Evolutionary conservation across 2,113 vertebrate species (phyloP), one percentile per base, ranked within the genome.

Genomic region (Empidonax traillii): DNA sequence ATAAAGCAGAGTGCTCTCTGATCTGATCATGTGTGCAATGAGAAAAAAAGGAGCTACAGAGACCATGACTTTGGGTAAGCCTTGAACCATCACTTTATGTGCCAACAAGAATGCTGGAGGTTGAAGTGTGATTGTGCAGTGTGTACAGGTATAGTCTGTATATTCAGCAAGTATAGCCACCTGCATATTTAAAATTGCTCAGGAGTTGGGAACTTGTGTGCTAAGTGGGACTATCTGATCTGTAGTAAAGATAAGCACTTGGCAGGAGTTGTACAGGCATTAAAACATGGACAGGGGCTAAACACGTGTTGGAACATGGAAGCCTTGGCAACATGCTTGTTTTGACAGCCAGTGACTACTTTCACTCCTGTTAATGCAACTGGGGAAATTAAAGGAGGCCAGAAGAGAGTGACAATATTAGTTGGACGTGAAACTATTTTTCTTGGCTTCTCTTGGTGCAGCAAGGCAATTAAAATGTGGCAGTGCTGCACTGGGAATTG

Each of bases 371-470:
- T 33, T 90, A 73, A 55, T n/a, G 18, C 55, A 86, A 56, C 23
- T 43, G 51, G 22, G 25, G 68, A 91, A 59, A 43, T 55, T 73
- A 76, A 58, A 74, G 55, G 58, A 90, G 28, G 71, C 43, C 77
- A 79, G 67, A 56, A 74, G 71, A 76, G 41, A 61, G 58, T 41
- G 46, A 67, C 78, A 73, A 22, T 92, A 56, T 86, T 89, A 89
- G 33, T 33, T 80, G 81, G 92, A 80, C 93, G 76, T 83, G 46
- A 88, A 80, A 59, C 55, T 8, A 4, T 90, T 95, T 97, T 86
- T 85, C 87, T 91, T 95, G 94, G 91, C 68, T 85, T 51, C 79
- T 77, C 15, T 24, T 86, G 22, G 12, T 77, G 59, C 75, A 83
- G 59, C 46, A 90, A 83, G 55, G 72, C 82, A 80, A 74, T 86